Evolutionary conservation across 2,888 invertebrate genomes (phyloP).

Genomic region (Drosophila leonis): DNA sequence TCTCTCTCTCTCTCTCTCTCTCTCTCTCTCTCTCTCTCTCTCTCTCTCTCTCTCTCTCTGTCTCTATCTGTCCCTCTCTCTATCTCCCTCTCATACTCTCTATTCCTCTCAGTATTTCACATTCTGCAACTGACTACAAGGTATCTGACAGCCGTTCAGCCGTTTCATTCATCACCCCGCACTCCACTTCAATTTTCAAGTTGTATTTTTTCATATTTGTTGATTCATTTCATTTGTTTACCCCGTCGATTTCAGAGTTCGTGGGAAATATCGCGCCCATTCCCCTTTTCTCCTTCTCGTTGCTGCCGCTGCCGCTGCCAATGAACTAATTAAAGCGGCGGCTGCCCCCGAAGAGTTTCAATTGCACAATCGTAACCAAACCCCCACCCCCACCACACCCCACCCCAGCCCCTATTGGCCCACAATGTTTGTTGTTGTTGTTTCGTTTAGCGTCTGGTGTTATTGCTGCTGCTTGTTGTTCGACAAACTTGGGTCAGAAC

Average conservation of each 20-base stretch:
- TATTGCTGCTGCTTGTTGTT: constrained; percentile 3
- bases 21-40: not conserved
- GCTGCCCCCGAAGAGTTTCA: constrained; percentile 50
- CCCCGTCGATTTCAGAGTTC: constrained; percentile 60
- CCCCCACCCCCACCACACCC: not conserved
- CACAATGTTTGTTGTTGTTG: constrained; percentile 23
- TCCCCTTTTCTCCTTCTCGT: constrained; percentile 4
- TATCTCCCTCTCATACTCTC: not conserved
- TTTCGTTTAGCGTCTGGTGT: constrained; percentile 35
- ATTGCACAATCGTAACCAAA: constrained; percentile 52
- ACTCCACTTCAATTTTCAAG: constrained; percentile 1
- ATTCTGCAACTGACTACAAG: not conserved
- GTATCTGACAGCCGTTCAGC: not conserved
- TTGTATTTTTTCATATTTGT: constrained; percentile 56
- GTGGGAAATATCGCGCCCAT: constrained; percentile 77
- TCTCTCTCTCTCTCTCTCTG: not conserved
- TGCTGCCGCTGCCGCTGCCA: constrained; percentile 61
- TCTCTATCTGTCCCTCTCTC: not conserved
- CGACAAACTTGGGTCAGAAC: constrained; percentile 20
- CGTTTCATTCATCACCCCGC: too few relatives aligned
- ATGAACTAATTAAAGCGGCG: constrained; percentile 75
- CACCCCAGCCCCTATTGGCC: not conserved
- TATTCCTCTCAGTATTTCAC: not conserved
- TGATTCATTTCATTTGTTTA: constrained; percentile 78
- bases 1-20: not conserved